Percentiles rank a stretch among this genome's conserved stretches.
These are phyloP conservation scores for Speoplatyrhinus poulsoni DNA, from an alignment of 2,113 vertebrate species.

Conservation along the genomic window DNA sequence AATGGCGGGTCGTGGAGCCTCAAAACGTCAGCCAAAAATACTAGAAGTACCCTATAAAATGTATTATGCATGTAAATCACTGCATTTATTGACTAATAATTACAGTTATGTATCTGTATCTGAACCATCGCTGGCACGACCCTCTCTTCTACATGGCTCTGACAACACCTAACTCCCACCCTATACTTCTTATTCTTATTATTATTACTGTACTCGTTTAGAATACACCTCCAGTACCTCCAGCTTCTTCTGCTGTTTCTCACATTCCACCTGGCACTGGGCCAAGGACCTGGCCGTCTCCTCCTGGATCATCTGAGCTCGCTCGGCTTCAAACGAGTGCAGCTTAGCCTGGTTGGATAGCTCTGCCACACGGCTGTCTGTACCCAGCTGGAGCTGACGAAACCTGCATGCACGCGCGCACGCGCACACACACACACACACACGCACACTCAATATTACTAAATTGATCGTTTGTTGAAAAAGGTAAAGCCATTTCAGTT, in stretches of 20 bases:
- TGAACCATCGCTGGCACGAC: no score
- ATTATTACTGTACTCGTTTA: neutral
- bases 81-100: no score
- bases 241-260: conserved; percentile 95
- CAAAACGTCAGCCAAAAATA: no score
- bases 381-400: conserved; percentile 87
- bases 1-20: no score
- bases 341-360: conserved; percentile 90
- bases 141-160: no score
- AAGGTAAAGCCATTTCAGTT: no score
- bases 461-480: no score
- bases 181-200: no score
- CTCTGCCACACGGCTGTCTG: conserved; percentile 87
- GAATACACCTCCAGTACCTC: conserved; percentile 79
- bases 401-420: conserved; percentile 73
- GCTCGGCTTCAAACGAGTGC: conserved; percentile 92
- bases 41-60: no score
- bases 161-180: no score
- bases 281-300: conserved; percentile 89
- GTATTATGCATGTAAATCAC: no score
- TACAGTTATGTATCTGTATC: no score
- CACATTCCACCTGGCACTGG: conserved; percentile 93
- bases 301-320: conserved; percentile 88
- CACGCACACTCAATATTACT: neutral
- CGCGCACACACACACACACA: neutral